Evolutionary conservation across 2,797 vertebrate species (phyloP).

Genomic region (Otus scops): DNA sequence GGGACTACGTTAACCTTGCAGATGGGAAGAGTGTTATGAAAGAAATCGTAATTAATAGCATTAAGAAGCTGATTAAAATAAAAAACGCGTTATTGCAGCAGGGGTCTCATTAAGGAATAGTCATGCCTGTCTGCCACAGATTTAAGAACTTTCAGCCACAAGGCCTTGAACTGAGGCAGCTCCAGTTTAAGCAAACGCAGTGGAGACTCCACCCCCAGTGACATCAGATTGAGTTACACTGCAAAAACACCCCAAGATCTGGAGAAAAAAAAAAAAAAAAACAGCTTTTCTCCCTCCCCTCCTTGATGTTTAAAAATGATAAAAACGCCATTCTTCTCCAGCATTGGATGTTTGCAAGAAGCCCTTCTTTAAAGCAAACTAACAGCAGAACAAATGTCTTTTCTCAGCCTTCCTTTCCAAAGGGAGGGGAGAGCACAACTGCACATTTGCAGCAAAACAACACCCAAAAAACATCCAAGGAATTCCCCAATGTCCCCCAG

Average conservation of each 20-base stretch:
- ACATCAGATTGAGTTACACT: slow-evolving; percentile 71
- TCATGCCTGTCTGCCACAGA: slow-evolving; percentile 58
- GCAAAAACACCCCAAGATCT: slow-evolving; percentile 60
- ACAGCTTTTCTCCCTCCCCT: slow-evolving; percentile 17
- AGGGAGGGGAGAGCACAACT: neutral
- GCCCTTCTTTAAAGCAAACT: neutral
- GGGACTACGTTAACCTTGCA: neutral
- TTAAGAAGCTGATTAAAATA: slow-evolving; percentile 64
- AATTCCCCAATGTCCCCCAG: neutral
- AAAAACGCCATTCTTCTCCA: neutral
- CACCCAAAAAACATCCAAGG: neutral
- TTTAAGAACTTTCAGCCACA: slow-evolving; percentile 68
- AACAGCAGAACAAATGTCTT: neutral
- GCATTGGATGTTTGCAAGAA: neutral
- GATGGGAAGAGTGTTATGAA: slow-evolving; percentile 31
- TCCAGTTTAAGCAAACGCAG: slow-evolving; percentile 64
- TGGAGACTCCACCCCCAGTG: slow-evolving; percentile 59
- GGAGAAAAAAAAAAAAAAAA: neutral
- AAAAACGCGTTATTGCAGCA: slow-evolving; percentile 38
- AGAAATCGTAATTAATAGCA: slow-evolving; percentile 51
- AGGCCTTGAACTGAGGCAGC: slow-evolving; percentile 69
- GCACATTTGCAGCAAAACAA: neutral
- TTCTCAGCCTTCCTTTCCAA: neutral
- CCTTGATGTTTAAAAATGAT: slow-evolving; percentile 28
- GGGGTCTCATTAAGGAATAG: slow-evolving; percentile 64